Evolutionary conservation across 2,797 vertebrate species (phyloP), one percentile per base, ranked within the genome.

Genomic region (Coregonus ussuriensis): DNA sequence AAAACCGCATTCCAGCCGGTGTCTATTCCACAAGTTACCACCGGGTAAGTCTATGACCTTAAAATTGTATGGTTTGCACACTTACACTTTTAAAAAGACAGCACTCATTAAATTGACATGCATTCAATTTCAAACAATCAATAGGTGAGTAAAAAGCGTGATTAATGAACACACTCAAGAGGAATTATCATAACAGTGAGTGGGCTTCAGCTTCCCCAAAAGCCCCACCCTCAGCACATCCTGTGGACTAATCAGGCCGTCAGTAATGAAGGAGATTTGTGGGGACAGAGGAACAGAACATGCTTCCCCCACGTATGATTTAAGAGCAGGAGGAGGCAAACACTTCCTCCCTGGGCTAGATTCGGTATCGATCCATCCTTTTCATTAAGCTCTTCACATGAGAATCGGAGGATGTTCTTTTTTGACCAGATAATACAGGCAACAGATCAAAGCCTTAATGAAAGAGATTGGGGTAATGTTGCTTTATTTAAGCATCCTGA

Each of bases 161-260:
- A 95, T 93, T 88, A 84, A 94, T 89, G 85, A 84, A 65, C 79
- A 71, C 76, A 71, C 71, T 83, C 76, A 84, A 86, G 74, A 85
- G 74, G 86, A 88, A 91, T 92, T 92, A 94, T 94, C 87, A 91
- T 90, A 93, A 92, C 92, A 93, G 92, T 90, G 93, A 95, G 81
- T 83, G 87, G 41, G 41, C 41, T 9, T 47, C 71, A 69, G 29
- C 41, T 31, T 72, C 54, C 74, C 79, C 83, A 85, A 87, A 93
- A 91, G 87, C 81, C 88, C 75, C 80, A 86, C 91, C 93, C 89
- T 90, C 90, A 92, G 87, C 88, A 91, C 82, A 89, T 93, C 88
- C 89, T 79, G 74, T 78, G 72, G 90, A 85, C 89, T 89, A 88
- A 92, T 89, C 85, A 84, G 54, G 74, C 7, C 74, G 74, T 74